Percentiles rank a stretch among this genome's conserved stretches.
phyloP scores from a whole-genome alignment of 1,140 invertebrate genomes.

The Solen grandis region DNA sequence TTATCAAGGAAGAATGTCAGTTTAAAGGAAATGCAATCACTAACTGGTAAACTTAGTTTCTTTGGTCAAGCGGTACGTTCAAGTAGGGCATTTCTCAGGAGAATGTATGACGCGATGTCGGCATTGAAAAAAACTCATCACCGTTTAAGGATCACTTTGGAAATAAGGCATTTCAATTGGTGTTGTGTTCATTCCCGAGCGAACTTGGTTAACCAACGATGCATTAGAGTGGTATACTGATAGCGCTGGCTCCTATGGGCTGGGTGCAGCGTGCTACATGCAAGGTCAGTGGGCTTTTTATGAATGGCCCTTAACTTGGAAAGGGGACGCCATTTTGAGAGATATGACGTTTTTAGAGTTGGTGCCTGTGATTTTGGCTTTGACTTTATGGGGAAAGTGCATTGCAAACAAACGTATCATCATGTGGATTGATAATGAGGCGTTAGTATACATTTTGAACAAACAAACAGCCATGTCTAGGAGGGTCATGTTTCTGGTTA shows the following conservation, averaged over 20 bases:
- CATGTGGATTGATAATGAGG: constrained; percentile 2
- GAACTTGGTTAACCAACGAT: too few species aligned
- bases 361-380: constrained; percentile 43
- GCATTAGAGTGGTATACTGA: too few species aligned
- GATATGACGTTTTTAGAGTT: constrained; percentile 55
- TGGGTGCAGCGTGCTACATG: neutral
- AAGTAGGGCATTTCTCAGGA: too few species aligned
- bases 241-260: neutral
- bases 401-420: neutral
- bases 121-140: too few species aligned
- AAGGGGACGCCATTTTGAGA: constrained; percentile 2
- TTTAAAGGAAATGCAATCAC: too few species aligned
- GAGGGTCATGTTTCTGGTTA: neutral
- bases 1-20: too few species aligned
- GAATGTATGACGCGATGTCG: too few species aligned
- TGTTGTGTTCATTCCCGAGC: too few species aligned
- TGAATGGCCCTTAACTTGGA: constrained; percentile 26
- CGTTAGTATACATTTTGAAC: neutral
- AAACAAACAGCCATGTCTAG: constrained; percentile 9
- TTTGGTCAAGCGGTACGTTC: too few species aligned
- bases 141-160: too few species aligned
- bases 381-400: constrained; percentile 18
- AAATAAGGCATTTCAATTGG: too few species aligned
- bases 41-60: too few species aligned
- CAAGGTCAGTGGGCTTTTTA: constrained; percentile 31